Conservation (phyloP, 1,140 invertebrate genomes). For the Drosophila biarmipes region DNA sequence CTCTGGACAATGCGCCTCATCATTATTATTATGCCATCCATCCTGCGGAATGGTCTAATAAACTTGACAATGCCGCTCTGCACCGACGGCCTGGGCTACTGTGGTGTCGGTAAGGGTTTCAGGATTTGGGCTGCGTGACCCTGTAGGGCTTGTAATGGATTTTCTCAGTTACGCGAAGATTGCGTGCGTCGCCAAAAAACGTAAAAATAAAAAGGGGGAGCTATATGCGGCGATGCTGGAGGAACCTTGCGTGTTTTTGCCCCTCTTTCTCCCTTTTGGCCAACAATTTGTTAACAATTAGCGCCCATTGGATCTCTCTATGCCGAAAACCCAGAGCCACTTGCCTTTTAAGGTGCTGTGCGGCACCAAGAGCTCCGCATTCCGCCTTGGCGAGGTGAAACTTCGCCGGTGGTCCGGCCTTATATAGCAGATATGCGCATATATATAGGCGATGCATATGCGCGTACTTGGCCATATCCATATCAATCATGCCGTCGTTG, state of each 20-base stretch:
- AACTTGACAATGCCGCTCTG: constrained; percentile 22
- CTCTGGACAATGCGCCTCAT: neutral
- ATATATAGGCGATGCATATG: neutral
- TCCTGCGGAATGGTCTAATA: constrained; percentile 25
- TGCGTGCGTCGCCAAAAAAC: constrained; percentile 51
- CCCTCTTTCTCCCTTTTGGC: constrained; percentile 39
- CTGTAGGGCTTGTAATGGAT: constrained; percentile 55
- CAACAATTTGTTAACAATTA: constrained; percentile 82
- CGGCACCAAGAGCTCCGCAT: constrained; percentile 60
- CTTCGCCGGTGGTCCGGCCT: constrained; percentile 58
- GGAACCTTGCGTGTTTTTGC: constrained; percentile 43
- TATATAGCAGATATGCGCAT: neutral
- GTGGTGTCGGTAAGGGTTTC: neutral
- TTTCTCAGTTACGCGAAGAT: constrained; percentile 70
- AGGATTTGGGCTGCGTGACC: constrained; percentile 37
- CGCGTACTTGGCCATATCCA: constrained; percentile 34
- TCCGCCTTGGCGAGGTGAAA: constrained; percentile 26
- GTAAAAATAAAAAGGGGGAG: constrained; percentile 2
- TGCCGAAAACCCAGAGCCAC: constrained; percentile 60
- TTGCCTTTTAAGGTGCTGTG: constrained; percentile 62
- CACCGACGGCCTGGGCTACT: constrained; percentile 23
- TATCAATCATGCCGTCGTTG: constrained; percentile 80
- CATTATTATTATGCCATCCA: constrained; percentile 18
- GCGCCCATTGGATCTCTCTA: constrained; percentile 55
- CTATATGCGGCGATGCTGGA: constrained; percentile 4